Evolutionary conservation across 2,888 invertebrate genomes (phyloP), one percentile per base, ranked within the genome.

Genomic region (Drosophila anceps): DNA sequence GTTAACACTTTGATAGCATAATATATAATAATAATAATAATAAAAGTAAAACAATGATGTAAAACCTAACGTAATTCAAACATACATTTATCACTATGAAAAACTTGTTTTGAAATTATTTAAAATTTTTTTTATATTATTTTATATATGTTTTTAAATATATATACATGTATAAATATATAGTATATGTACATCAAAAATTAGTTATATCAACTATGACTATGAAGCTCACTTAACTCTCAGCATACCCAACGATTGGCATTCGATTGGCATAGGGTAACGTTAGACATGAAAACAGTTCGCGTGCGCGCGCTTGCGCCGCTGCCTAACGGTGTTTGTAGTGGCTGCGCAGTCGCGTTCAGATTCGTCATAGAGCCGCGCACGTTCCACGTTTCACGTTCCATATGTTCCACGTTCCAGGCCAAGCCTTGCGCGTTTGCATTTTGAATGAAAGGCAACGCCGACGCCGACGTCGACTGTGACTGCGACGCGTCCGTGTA

Each of bases 241-340:
- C 24, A 7, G n/a, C 13, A 33, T 31, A 33, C 8, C 50, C 50
- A 4, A 13, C 31, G 4, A 33, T 33, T 50, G 31, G 7, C 20
- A 12, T 27, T 50, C n/a, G 7, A 20, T 13, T 4, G 13, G 24
- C 20, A 13, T 10, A 76, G 76, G 62, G 76, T 76, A 66, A 76
- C 9, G n/a, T 12, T 10, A 39, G 58, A 67, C 80, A 84, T 88
- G 84, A 86, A 88, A 83, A 79, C 58, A 50, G 62, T 76, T 84
- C 82, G 84, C 82, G 87, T 84, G 90, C 85, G 68, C 79, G 50
- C 76, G 80, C 69, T 41, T 18, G 50, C 76, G 66, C 66, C 68
- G 64, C 82, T 65, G 80, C 73, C 83, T 85, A 84, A 90, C 84
- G 84, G 84, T 89, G 83, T 68, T 81, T 89, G 78, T 88, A 85